Evolutionary conservation across 2,888 invertebrate genomes (phyloP).

Genomic region (Catocala fraxini): DNA sequence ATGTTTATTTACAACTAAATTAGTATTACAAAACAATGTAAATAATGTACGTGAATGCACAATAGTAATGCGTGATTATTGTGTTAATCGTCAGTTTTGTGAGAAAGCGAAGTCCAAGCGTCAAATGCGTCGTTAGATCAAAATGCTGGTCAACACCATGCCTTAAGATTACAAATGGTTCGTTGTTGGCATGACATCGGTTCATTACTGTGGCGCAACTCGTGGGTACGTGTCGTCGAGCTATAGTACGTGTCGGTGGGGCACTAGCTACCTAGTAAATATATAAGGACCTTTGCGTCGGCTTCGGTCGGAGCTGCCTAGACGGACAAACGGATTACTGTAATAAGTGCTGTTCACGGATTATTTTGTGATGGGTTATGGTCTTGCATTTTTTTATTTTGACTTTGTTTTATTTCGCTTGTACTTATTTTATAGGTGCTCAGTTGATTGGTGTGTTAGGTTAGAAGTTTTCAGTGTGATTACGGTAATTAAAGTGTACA

Average conservation of each 20-base stretch:
- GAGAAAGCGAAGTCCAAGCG: constrained; percentile 66
- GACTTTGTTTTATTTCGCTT: too few relatives aligned
- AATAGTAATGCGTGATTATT: constrained; percentile 59
- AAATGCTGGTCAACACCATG: constrained; percentile 63
- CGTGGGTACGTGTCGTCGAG: constrained; percentile 9
- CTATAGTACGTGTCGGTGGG: constrained; percentile 52
- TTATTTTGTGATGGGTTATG: neutral
- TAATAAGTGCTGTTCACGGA: constrained; percentile 24
- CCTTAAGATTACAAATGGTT: constrained; percentile 22
- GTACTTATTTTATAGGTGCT: constrained; percentile 4
- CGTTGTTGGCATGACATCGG: constrained; percentile 84
- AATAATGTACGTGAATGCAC: constrained; percentile 61
- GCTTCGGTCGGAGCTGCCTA: constrained; percentile 71
- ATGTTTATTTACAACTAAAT: constrained; percentile 51
- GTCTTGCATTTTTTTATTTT: neutral
- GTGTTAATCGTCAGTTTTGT: constrained; percentile 64
- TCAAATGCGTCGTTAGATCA: constrained; percentile 74
- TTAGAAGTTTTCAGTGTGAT: too few relatives aligned
- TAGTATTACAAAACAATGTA: constrained; percentile 42
- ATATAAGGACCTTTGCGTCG: constrained; percentile 73
- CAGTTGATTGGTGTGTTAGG: constrained; percentile 17
- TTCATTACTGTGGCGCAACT: constrained; percentile 35
- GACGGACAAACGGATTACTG: constrained; percentile 54
- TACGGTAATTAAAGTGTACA: too few relatives aligned
- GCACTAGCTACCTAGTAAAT: constrained; percentile 65